A percentile compares a stretch with the other conserved stretches of the same genome.
Conservation (phyloP, 2,888 invertebrate species). For the Acronicta alni region DNA sequence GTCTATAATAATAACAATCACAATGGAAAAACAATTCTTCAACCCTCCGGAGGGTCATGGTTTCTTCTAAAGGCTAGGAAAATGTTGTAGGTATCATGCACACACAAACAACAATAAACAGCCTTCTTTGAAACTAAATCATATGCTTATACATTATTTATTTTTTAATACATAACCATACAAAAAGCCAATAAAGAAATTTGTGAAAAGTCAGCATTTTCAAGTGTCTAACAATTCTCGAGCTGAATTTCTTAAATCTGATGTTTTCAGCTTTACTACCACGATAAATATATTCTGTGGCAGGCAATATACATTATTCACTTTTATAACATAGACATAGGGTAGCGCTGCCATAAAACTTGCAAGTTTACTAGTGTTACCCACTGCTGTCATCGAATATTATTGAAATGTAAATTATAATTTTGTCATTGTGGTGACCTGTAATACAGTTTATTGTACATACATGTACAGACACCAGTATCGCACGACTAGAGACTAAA, state of each 20-base stretch:
- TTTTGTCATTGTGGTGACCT: not conserved
- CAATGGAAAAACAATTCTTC: too few relatives aligned
- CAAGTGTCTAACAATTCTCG: constrained; percentile 64
- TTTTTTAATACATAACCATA: not conserved
- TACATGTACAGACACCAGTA: too few relatives aligned
- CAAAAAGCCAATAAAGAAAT: constrained; percentile 32
- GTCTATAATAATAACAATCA: too few relatives aligned
- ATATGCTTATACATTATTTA: too few relatives aligned
- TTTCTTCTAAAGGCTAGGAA: too few relatives aligned
- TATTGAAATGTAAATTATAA: constrained; percentile 28
- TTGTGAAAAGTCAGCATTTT: constrained; percentile 47
- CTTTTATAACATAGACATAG: constrained; percentile 67
- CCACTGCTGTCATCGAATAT: constrained; percentile 37
- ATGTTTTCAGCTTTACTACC: constrained; percentile 68
- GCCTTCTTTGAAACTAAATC: too few relatives aligned
- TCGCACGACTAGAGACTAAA: too few relatives aligned
- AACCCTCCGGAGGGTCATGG: too few relatives aligned
- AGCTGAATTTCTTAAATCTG: constrained; percentile 69
- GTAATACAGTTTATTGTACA: too few relatives aligned
- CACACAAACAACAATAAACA: too few relatives aligned
- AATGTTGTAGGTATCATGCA: too few relatives aligned
- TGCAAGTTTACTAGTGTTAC: constrained; percentile 35
- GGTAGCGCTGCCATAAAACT: constrained; percentile 40
- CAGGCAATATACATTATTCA: constrained; percentile 77
- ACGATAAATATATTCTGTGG: constrained; percentile 74